Evolutionary conservation across 1,140 invertebrate species (phyloP), one percentile per base, ranked within the genome.

Genomic region (Drosophila hydei): DNA sequence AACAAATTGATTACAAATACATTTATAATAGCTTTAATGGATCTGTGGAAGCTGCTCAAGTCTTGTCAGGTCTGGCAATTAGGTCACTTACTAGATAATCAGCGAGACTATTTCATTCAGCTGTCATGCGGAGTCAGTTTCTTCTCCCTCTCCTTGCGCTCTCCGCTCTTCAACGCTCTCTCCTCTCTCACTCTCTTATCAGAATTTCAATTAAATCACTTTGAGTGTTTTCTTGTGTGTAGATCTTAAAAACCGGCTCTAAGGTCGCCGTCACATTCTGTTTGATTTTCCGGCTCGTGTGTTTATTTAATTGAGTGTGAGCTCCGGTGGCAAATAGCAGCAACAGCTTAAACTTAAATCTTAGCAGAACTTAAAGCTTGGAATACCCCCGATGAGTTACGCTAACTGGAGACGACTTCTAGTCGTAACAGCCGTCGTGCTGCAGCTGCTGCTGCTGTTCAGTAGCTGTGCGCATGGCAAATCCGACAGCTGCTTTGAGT

Each of bases 381-480:
- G 74, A 64, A 59, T 40, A 71, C 50, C 80, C 70, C 40, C 50
- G 38, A 87, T 88, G 81, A 69, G 16, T 42, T 51, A 25, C 30
- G 21, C 19, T 3, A 64, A 67, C 62, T 80, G 81, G 70, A 68
- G 52, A 75, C 36, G 27, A 54, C 65, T 75, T 63, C 42, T 18
- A 19, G 19, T 42, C 36, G 36, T 45, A 40, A 14, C 42, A 21
- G 21, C 36, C 16, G 25, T 36, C 16, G 16, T 65, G 45, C 27
- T 64, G 14, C 5, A 40, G 8, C 33, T 45, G 3, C 12, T 62
- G 7, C 19, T 40, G 14, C 38, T 63, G 64, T 30, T 77, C 48
- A 77, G 48, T 62, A 58, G 23, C 21, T 18, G 27, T 6, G 7
- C 60, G 50, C 25, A 21, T 47, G 63, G 52, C 75, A 55, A n/a